Conservation (phyloP, 2,797 vertebrate genomes). For the Dryobates pubescens region DNA sequence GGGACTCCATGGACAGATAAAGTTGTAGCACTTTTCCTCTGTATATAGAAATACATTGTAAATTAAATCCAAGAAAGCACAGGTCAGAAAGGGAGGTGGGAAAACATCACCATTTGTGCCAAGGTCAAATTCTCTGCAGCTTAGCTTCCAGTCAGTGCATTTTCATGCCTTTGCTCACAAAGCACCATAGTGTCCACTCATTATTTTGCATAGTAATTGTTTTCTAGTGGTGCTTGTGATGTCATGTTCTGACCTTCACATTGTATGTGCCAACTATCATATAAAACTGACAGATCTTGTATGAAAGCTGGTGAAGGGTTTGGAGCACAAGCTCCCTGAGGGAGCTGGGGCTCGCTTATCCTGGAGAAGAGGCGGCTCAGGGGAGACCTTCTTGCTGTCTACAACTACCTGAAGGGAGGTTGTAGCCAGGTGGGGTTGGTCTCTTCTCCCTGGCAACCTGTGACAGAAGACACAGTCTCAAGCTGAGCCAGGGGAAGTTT, state of each 20-base stretch:
- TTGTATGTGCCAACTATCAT: not conserved
- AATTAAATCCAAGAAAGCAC: conserved; percentile 55
- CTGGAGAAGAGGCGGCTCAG: too few relatives aligned
- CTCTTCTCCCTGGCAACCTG: too few relatives aligned
- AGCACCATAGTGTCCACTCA: not conserved
- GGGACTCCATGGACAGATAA: conserved; percentile 42
- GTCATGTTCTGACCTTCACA: not conserved
- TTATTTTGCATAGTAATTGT: not conserved
- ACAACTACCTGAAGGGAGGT: too few relatives aligned
- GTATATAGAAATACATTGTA: conserved; percentile 46
- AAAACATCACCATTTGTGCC: conserved; percentile 34
- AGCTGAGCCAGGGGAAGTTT: too few relatives aligned
- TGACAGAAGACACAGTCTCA: too few relatives aligned
- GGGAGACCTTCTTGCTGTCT: too few relatives aligned
- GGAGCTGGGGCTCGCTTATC: too few relatives aligned
- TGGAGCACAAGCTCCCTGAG: too few relatives aligned
- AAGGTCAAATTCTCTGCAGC: conserved; percentile 32
- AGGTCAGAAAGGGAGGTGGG: conserved; percentile 24
- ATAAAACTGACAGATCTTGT: not conserved
- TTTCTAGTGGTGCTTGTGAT: not conserved
- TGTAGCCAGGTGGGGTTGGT: too few relatives aligned
- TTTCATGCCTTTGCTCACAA: not conserved
- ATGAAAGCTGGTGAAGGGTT: not conserved
- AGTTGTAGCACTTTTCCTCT: conserved; percentile 24
- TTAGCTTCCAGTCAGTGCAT: not conserved